Percentiles rank a stretch among this genome's conserved stretches.
Evolutionary conservation across 2,113 vertebrate genomes (phyloP).

Genomic region (Caranx melampygus): DNA sequence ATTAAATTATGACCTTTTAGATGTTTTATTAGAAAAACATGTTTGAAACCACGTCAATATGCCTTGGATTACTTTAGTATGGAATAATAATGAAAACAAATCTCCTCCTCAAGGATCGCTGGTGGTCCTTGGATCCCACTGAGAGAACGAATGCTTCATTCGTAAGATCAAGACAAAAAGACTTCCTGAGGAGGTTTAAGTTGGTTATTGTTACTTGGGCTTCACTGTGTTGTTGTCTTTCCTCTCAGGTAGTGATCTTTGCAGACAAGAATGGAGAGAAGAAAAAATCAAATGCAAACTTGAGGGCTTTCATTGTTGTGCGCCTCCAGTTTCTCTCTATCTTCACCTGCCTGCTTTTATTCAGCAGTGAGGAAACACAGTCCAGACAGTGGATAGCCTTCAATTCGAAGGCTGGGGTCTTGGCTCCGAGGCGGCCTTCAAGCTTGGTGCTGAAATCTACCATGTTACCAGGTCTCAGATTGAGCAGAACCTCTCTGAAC

Average conservation of each 20-base stretch:
- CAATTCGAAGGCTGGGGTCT: conserved; percentile 92
- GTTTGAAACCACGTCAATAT: too few species aligned
- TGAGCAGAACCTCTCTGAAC: conserved; percentile 90
- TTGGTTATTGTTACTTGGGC: neutral
- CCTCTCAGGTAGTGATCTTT: conserved; percentile 65
- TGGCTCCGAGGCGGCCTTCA: conserved; percentile 92
- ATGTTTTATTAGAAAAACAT: too few species aligned
- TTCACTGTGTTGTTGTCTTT: neutral
- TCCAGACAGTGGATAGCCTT: conserved; percentile 95
- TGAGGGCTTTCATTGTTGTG: conserved; percentile 87
- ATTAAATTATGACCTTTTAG: too few species aligned
- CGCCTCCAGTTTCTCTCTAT: conserved; percentile 94
- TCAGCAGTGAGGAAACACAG: conserved; percentile 86
- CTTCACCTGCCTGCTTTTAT: conserved; percentile 89
- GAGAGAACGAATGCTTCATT: neutral
- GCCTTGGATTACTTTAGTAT: too few species aligned
- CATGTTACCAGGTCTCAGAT: conserved; percentile 88
- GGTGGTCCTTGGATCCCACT: too few species aligned
- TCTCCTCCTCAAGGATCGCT: too few species aligned
- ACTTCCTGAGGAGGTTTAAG: neutral
- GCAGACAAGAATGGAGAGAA: conserved; percentile 95
- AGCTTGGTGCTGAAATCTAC: conserved; percentile 97
- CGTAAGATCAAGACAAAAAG: neutral
- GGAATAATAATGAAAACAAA: too few species aligned
- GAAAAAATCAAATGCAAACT: conserved; percentile 98